Evolutionary conservation across 2,113 vertebrate genomes (phyloP), one percentile per base, ranked within the genome.

Genomic region (Cnemophilus loriae): DNA sequence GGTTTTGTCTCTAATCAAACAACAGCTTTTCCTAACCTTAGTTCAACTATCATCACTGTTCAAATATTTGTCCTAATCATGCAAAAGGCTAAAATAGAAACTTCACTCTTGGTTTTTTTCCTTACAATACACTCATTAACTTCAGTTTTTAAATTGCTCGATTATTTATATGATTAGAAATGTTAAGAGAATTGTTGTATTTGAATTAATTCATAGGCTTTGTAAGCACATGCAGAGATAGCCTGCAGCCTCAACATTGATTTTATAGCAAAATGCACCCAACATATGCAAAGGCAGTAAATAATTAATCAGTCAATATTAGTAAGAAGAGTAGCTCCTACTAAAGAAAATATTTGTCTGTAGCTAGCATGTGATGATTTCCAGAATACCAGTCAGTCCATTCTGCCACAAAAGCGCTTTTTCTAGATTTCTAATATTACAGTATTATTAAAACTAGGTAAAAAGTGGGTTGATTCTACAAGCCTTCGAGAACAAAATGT

Each of bases 91-190:
- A 91, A 85, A 88, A 87, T 30, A 90, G 55, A 94, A 96, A 87
- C 56, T 68, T 81, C 90, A 59, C 33, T 89, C 41, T 67, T 93
- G 76, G 20, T 11, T 9, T 94, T 96, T 97, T 78, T 83, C 37
- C 56, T 95, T 84, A 93, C 21, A 80, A 91, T 74, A 95, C 49
- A 81, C 59, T 87, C 95, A 94, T 96, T 94, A 90, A 71, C 60
- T 83, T 93, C 21, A 35, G 41, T 60, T 70, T 95, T 61, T 83
- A 93, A 97, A 95, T 94, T 3, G 63, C 19, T 68, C 3, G n/a
- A 52, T 65, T 94, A 92, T 85, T 95, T 90, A 78, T 33, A 91
- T 6, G 53, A 96, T 93, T 82, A 93, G 53, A 84, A 86, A 87
- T 90, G 47, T 79, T 95, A 95, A 82, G 69, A 97, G 44, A 83